phyloP scores from a whole-genome alignment of 2,888 invertebrate genomes.

The Apodemia mormo region DNA sequence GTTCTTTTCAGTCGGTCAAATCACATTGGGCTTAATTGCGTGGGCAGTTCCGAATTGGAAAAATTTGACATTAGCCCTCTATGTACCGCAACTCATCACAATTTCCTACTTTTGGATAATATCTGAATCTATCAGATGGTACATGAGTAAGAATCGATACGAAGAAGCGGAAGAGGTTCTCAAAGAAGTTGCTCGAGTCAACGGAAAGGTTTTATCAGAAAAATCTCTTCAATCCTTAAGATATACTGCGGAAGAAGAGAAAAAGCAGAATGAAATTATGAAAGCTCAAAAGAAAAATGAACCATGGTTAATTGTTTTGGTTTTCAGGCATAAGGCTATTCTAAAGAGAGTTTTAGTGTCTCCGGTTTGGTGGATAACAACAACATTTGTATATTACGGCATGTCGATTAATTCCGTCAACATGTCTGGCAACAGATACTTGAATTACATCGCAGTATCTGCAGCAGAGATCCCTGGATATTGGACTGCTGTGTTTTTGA shows the following conservation, averaged over 20 bases:
- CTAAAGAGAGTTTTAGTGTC: constrained; percentile 68
- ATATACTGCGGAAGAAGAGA: constrained; percentile 40
- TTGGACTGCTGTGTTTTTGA: constrained; percentile 79
- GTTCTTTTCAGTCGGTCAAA: constrained; percentile 86
- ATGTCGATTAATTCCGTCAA: constrained; percentile 86
- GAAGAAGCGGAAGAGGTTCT: constrained; percentile 84
- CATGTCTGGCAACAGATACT: constrained; percentile 84
- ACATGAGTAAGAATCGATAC: constrained; percentile 84
- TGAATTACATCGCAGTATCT: constrained; percentile 83
- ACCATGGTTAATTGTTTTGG: constrained; percentile 57
- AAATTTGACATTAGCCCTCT: constrained; percentile 83
- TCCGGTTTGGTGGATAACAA: constrained; percentile 87
- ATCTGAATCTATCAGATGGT: constrained; percentile 89
- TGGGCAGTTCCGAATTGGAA: constrained; percentile 87
- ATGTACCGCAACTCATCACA: constrained; percentile 84
- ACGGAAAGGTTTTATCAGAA: constrained; percentile 64
- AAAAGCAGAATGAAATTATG: constrained; percentile 27
- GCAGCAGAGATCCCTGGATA: constrained; percentile 85
- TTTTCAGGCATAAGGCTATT: constrained; percentile 53
- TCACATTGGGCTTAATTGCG: constrained; percentile 84
- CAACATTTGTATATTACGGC: constrained; percentile 87
- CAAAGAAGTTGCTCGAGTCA: constrained; percentile 82
- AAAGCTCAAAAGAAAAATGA: constrained; percentile 39
- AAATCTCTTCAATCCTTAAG: constrained; percentile 51
- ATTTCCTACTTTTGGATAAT: constrained; percentile 85